Evolutionary conservation across 2,888 invertebrate species (phyloP).

Genomic region (Lithophane ornitopus): DNA sequence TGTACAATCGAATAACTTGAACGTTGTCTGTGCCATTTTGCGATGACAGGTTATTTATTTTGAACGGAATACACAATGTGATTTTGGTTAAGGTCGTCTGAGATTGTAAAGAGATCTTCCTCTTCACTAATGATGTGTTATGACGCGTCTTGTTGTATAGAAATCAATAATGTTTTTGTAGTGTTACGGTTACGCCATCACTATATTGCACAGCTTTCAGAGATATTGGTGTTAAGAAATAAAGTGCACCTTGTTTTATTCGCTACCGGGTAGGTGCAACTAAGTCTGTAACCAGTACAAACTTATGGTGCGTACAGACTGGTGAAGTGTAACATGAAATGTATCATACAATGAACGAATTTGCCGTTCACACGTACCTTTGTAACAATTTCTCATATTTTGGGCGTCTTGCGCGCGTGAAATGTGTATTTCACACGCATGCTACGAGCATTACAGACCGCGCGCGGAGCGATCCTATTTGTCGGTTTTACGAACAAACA

Average conservation of each 20-base stretch:
- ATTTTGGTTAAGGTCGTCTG: conserved; percentile 62
- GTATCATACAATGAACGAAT: too few relatives aligned
- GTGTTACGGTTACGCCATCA: conserved; percentile 10
- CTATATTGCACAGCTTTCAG: conserved; percentile 20
- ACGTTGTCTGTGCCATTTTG: conserved; percentile 74
- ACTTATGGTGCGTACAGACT: background rate
- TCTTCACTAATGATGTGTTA: conserved; percentile 55
- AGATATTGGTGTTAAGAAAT: conserved; percentile 40
- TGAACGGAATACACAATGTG: conserved; percentile 71
- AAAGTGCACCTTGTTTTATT: conserved; percentile 38
- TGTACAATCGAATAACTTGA: conserved; percentile 76
- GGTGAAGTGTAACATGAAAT: too few relatives aligned
- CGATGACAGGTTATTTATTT: conserved; percentile 84
- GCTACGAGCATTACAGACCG: too few relatives aligned
- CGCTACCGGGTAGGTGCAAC: conserved; percentile 35
- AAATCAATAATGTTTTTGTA: conserved; percentile 28
- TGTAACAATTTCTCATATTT: too few relatives aligned
- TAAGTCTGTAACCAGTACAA: conserved; percentile 32
- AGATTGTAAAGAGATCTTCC: conserved; percentile 62
- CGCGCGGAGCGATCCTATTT: too few relatives aligned
- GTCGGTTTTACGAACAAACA: too few relatives aligned
- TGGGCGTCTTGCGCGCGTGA: too few relatives aligned
- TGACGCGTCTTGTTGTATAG: conserved; percentile 26
- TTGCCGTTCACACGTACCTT: too few relatives aligned
- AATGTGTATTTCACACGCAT: too few relatives aligned